Base-by-base conservation (phyloP, 2,797 vertebrate species). In the Knipowitschia caucasica region DNA sequence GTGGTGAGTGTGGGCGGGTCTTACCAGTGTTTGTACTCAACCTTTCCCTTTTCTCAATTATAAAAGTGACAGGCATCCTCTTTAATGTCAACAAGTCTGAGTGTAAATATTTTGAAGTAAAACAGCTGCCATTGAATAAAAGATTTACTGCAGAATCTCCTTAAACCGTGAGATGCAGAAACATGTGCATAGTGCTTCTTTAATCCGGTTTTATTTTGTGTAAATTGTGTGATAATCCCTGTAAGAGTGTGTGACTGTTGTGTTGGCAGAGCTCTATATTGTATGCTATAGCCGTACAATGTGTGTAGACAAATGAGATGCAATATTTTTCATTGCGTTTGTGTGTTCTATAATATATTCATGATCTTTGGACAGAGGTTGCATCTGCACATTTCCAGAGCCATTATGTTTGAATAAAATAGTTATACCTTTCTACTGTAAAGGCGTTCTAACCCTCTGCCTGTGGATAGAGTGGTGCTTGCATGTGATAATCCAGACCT, bases 271-370 rank as follows among this genome's bases (percentile, higher is more conserved):
- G 57, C 56, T 46, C 58, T 58, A 53, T 78, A 75, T 85, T 83
- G 78, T 84, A 68, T 69, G 69, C 50, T 71, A 75, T 71, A 86
- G 75, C 53, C 90, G 86, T 87, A 90, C 83, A 88, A 82, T 73
- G 20, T 31, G 33, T 33, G 21, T 73, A 73, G 64, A 86, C 25
- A 49, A 59, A 67, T 60, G 53, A 70, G 69, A 81, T 86, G 86
- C 74, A 89, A 84, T 88, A 90, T 90, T 91, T n/a, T 91, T 85
- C 83, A 90, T 89, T 91, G 88, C 87, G 85, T 80, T 76, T 44
- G 56, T 60, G 50, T 84, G 66, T 46, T 15, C 44, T 86, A 82
- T 75, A 72, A 82, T 73, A 76, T 85, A 85, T 77, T 73, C 60
- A 77, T 51, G 67, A 69, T 75, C 38, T 54, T 60, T 81, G 78